Evolutionary conservation across 2,113 vertebrate species (phyloP).

Genomic region (Deroptyus accipitrinus): DNA sequence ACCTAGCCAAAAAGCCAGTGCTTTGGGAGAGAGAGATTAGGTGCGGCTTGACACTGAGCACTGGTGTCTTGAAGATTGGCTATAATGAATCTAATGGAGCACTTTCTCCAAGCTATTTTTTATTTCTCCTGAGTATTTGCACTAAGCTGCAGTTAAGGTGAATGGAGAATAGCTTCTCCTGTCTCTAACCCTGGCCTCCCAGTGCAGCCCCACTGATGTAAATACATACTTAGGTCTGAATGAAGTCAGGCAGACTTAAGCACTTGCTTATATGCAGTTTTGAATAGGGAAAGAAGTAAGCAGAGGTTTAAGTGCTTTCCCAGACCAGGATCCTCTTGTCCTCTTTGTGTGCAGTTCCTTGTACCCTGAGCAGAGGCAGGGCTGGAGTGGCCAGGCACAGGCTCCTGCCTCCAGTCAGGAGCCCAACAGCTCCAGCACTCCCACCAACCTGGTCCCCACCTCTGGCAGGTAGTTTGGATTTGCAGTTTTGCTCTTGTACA

Average conservation of each 20-base stretch:
- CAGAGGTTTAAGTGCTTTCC: neutral
- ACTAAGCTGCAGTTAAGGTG: neutral
- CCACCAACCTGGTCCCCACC: neutral
- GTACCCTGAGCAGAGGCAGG: accelerated
- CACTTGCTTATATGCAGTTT: neutral
- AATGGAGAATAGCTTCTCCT: neutral
- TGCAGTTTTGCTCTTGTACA: neutral
- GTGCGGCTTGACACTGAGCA: neutral
- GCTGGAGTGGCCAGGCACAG: neutral
- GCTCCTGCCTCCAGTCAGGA: neutral
- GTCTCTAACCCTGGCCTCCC: neutral
- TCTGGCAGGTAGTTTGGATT: neutral
- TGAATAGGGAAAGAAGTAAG: neutral
- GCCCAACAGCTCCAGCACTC: neutral
- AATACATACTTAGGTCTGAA: neutral
- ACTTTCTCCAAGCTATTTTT: neutral
- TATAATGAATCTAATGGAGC: neutral
- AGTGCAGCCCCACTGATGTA: neutral
- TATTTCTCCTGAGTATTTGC: neutral
- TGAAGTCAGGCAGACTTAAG: neutral
- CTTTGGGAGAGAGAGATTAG: neutral
- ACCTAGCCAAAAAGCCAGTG: neutral
- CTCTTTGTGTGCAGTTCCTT: neutral
- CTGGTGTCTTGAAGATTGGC: neutral
- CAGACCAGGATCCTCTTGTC: neutral